These are phyloP conservation scores for Dendroctonus ponderosae DNA, from an alignment of 1,140 invertebrate species.

Conservation along the genomic window DNA sequence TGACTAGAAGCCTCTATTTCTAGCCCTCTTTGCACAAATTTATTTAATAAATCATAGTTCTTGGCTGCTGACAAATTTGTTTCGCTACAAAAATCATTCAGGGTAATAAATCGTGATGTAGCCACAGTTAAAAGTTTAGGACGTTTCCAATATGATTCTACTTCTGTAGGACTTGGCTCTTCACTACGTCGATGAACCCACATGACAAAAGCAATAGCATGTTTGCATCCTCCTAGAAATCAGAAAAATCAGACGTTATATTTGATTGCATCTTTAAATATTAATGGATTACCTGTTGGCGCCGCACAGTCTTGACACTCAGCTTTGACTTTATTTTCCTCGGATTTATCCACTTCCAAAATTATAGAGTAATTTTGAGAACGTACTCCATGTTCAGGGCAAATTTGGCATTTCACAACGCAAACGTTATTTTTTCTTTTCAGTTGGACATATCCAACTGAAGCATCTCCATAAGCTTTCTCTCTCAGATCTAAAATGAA, in stretches of 20 bases:
- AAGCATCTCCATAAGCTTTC: conserved; percentile 35
- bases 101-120: too few species aligned
- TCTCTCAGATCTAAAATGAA: conserved; percentile 15
- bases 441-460: conserved; percentile 42
- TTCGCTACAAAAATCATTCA: too few species aligned
- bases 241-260: too few species aligned
- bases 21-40: too few species aligned
- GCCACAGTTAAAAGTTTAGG: too few species aligned
- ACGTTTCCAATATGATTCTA: conserved; percentile 47
- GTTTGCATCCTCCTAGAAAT: conserved; percentile 38
- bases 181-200: conserved; percentile 43
- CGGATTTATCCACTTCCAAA: conserved; percentile 35
- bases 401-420: conserved; percentile 38
- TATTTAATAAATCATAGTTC: too few species aligned
- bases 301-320: conserved; percentile 41
- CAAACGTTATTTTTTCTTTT: conserved; percentile 35
- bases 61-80: too few species aligned
- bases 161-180: conserved; percentile 40
- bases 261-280: too few species aligned
- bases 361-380: conserved; percentile 34
- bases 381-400: conserved; percentile 40
- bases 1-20: too few species aligned
- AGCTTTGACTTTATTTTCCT: conserved; percentile 26
- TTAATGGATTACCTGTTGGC: too few species aligned
- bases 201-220: conserved; percentile 43